These are phyloP conservation scores for Oxystoma pomonae DNA, from an alignment of 2,888 invertebrate species.

Conservation along the genomic window DNA sequence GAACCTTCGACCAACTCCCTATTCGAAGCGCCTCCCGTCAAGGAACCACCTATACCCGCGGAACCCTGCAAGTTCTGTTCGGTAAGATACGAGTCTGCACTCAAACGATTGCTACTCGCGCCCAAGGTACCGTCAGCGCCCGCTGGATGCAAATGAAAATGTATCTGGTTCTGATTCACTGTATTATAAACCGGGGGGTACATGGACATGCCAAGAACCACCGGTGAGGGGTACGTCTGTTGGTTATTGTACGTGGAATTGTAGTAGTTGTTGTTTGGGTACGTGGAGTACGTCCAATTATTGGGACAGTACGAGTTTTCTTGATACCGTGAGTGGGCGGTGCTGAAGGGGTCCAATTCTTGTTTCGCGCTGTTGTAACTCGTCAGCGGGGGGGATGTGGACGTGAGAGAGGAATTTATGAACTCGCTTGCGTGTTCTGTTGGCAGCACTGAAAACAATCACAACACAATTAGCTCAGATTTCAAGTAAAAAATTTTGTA, in stretches of 20 bases:
- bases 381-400: conserved; percentile 17
- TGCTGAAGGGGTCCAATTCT: conserved; percentile 12
- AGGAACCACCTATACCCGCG: background rate
- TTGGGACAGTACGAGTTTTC: conserved; percentile 21
- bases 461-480: too few relatives aligned
- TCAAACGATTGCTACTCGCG: background rate
- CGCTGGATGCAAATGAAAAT: conserved; percentile 20
- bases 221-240: background rate
- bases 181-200: background rate
- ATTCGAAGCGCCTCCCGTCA: too few relatives aligned
- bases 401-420: conserved; percentile 17
- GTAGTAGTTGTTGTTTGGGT: conserved; percentile 20
- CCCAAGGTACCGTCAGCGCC: background rate
- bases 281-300: conserved; percentile 13
- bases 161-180: conserved; percentile 21
- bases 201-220: background rate
- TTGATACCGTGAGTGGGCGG: conserved; percentile 16
- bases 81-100: background rate
- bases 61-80: background rate
- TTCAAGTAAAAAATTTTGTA: too few relatives aligned
- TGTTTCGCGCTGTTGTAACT: conserved; percentile 10
- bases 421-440: conserved; percentile 16
- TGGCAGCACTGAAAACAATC: conserved; percentile 16
- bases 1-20: too few relatives aligned
- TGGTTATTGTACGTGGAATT: conserved; percentile 12